Percentiles rank a stretch among this genome's conserved stretches.
phyloP scores from a whole-genome alignment of 2,113 vertebrate species.

The Caranx melampygus region DNA sequence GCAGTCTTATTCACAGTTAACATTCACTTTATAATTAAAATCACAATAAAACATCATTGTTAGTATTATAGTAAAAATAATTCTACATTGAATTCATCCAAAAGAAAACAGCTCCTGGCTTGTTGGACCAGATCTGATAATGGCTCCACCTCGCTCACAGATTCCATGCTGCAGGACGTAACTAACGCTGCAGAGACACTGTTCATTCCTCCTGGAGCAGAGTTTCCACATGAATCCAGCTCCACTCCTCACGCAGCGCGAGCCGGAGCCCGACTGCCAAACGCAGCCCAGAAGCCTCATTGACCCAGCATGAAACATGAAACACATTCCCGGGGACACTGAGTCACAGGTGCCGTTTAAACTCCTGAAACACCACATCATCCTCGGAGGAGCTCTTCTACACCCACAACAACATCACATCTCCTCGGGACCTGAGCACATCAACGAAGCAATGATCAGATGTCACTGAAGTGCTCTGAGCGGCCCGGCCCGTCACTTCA shows the following conservation, averaged over 20 bases:
- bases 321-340: not conserved
- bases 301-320: not conserved
- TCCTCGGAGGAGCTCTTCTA: not conserved
- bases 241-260: not conserved
- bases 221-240: not conserved
- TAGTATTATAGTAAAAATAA: not conserved
- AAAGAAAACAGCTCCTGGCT: not conserved
- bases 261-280: not conserved
- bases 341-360: not conserved
- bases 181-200: not conserved
- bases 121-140: not conserved
- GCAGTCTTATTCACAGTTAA: not conserved
- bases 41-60: no score
- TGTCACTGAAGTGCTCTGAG: slow-evolving; percentile 3
- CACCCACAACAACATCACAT: slow-evolving; percentile 4
- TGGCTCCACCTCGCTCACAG: not conserved
- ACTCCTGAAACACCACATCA: slow-evolving; percentile 24
- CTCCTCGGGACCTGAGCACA: not conserved
- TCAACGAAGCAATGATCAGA: not conserved
- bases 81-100: not conserved
- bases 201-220: slow-evolving; percentile 15
- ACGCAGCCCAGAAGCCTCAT: not conserved
- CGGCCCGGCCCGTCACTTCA: not conserved
- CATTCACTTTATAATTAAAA: not conserved
- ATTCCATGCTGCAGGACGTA: not conserved